phyloP scores from a whole-genome alignment of 2,888 invertebrate species.

The Drosophila koepferae region DNA sequence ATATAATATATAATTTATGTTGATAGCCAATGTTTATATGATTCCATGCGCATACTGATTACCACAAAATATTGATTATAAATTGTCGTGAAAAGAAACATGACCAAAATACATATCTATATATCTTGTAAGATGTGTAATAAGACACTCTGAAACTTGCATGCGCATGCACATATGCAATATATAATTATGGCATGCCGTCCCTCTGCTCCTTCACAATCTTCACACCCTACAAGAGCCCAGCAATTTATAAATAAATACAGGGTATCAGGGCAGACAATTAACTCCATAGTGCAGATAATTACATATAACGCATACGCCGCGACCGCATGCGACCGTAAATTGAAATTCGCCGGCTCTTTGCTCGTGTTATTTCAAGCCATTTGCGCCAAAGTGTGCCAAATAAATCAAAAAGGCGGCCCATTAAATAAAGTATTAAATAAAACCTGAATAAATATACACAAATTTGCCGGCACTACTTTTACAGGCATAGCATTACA shows the following conservation, averaged over 20 bases:
- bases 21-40: slow-evolving; percentile 13
- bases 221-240: not conserved
- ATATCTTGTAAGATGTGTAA: not conserved
- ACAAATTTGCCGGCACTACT: slow-evolving; percentile 42
- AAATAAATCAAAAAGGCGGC: slow-evolving; percentile 68
- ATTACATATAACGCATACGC: slow-evolving; percentile 61
- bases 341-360: slow-evolving; percentile 36
- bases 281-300: slow-evolving; percentile 4
- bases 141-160: not conserved
- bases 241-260: not conserved
- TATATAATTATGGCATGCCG: not conserved
- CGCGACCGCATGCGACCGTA: slow-evolving; percentile 52
- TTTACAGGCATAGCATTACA: slow-evolving; percentile 26
- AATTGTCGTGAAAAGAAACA: not conserved
- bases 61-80: slow-evolving; percentile 7
- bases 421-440: slow-evolving; percentile 62
- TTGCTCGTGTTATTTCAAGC: slow-evolving; percentile 47
- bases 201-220: not conserved
- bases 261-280: slow-evolving; percentile 18
- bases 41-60: slow-evolving; percentile 17
- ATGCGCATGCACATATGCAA: not conserved
- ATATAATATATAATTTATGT: not conserved
- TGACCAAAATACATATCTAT: not conserved
- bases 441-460: slow-evolving; percentile 57
- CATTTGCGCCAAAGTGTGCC: slow-evolving; percentile 69